Percentiles rank a stretch among this genome's conserved stretches.
Conservation (phyloP, 2,888 invertebrate genomes). For the Phaedon cochleariae region DNA sequence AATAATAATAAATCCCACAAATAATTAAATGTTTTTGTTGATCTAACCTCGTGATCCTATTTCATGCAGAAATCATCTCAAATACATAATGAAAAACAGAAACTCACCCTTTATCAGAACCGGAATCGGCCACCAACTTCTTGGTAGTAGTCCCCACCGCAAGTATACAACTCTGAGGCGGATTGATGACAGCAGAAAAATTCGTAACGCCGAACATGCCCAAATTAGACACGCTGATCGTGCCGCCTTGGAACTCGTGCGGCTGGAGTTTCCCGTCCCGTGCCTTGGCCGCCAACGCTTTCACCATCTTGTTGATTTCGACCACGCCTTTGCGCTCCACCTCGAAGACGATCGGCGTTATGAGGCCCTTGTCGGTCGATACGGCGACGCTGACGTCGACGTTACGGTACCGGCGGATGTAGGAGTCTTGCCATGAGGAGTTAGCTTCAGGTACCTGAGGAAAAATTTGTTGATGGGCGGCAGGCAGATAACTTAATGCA, state of each 20-base stretch:
- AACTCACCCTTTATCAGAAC: conserved; percentile 78
- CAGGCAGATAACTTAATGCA: too few relatives aligned
- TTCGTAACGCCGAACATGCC: conserved; percentile 92
- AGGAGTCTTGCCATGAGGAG: conserved; percentile 92
- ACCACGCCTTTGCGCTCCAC: conserved; percentile 90
- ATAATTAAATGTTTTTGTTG: too few relatives aligned
- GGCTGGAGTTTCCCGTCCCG: conserved; percentile 89
- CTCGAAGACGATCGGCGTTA: conserved; percentile 94
- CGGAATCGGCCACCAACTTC: conserved; percentile 74
- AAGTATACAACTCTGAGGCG: conserved; percentile 93
- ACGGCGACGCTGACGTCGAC: conserved; percentile 98
- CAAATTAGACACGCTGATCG: conserved; percentile 92
- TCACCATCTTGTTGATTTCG: conserved; percentile 82
- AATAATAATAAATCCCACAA: too few relatives aligned
- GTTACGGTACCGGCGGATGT: conserved; percentile 90
- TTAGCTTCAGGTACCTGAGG: conserved; percentile 86
- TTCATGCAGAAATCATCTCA: too few relatives aligned
- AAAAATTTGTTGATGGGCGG: too few relatives aligned
- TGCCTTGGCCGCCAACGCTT: conserved; percentile 84
- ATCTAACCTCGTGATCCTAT: too few relatives aligned
- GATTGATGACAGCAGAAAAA: conserved; percentile 95
- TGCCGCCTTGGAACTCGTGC: conserved; percentile 96
- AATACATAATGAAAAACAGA: too few relatives aligned
- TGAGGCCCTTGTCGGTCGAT: conserved; percentile 91
- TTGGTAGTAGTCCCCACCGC: conserved; percentile 87